Base-by-base conservation (phyloP, 2,113 vertebrate species). In the Nyctereutes procyonoides region DNA sequence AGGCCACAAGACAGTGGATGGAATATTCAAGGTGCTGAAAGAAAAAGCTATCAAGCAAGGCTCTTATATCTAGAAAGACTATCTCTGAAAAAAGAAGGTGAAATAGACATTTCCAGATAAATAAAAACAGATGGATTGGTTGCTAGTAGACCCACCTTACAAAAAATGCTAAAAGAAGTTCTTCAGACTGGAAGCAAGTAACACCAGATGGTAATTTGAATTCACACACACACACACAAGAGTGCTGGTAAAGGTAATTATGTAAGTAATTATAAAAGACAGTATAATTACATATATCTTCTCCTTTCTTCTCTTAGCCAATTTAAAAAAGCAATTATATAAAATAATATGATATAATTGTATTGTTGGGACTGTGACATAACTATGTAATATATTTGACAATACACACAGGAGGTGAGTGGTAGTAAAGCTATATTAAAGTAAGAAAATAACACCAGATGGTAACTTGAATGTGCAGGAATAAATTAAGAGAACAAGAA, bases 261-360 rank as follows among this genome's bases (percentile, higher is more conserved):
- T 15, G 12, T 63, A 35, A 58, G 15, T 22, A 38, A 55, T 67
- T 51, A 43, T 32, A 56, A 77, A 62, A 81, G n/a, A 71, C n/a
- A 71, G 30, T 4, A 63, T 60, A 92, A 81, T 92, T 85, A 65
- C 55, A 43, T 53, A 8, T 48, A 28, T 69, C 35, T 65, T 90
- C 56, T 58, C 58, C 62, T 88, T 74, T 88, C 62, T 71, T 84
- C 77, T 86, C 48, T 26, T 90, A 51, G n/a, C 69, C 69, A 22
- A 90, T 82, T 88, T 86, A 51, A 24, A 97, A 97, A 94, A 73
- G 55, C 32, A 84, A 79, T 87, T 56, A 26, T 15, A 55, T 48
- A 67, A 79, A 95, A 76, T 71, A 63, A 19, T 65, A 71, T 32
- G 32, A 43, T 67, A 8, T 55, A 51, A 77, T 74, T 67, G 19